Evolutionary conservation across 2,113 vertebrate species (phyloP).

Genomic region (Phyllopteryx taeniolatus): DNA sequence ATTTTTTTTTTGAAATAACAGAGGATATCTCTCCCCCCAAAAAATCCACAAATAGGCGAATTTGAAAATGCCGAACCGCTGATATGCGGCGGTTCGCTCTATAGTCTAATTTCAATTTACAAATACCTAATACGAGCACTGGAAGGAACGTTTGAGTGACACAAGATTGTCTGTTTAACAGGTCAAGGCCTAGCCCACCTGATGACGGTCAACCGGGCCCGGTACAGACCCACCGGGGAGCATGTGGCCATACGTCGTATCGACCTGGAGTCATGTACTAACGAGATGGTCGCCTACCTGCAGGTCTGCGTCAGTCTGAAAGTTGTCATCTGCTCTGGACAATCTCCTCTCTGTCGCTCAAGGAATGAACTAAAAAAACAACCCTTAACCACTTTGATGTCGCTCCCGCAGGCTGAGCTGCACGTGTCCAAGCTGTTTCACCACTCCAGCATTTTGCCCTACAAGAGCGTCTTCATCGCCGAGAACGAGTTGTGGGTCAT

Average conservation of each 20-base stretch:
- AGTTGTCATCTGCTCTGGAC: neutral
- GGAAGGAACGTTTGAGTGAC: neutral
- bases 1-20: no score
- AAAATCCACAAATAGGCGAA: no score
- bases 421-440: constrained; percentile 95
- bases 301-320: constrained; percentile 76
- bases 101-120: no score
- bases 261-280: constrained; percentile 92
- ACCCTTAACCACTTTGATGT: neutral
- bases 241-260: constrained; percentile 88
- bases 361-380: neutral
- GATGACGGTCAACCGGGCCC: constrained; percentile 92
- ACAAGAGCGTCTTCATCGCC: constrained; percentile 91
- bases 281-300: constrained; percentile 93
- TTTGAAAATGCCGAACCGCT: no score
- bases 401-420: constrained; percentile 80
- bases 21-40: no score
- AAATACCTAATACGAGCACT: neutral
- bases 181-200: constrained; percentile 91
- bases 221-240: constrained; percentile 85
- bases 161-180: constrained; percentile 43
- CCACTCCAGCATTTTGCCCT: constrained; percentile 91
- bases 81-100: no score
- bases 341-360: neutral
- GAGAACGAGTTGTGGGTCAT: constrained; percentile 97